These are phyloP conservation scores for Hololepta plana DNA, from an alignment of 2,888 invertebrate species.

Conservation along the genomic window DNA sequence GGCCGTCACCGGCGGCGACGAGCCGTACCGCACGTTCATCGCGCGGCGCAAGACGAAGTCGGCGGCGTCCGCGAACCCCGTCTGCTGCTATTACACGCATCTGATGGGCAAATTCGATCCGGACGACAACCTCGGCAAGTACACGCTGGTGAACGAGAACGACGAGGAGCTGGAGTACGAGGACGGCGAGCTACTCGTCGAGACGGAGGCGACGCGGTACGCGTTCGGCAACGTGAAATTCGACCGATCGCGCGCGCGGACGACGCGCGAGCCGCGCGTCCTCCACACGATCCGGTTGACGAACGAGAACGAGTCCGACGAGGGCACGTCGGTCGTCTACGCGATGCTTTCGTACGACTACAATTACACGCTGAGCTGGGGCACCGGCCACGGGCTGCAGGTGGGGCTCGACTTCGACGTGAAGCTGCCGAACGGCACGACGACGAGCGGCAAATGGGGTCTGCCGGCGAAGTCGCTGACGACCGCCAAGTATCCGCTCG, in stretches of 20 bases:
- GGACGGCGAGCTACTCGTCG: conserved; percentile 59
- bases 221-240: conserved; percentile 37
- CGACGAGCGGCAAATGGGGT: conserved; percentile 46
- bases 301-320: conserved; percentile 22
- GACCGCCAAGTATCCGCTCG: conserved; percentile 39
- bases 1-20: conserved; percentile 40
- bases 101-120: conserved; percentile 55
- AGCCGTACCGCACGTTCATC: conserved; percentile 18
- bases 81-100: conserved; percentile 29
- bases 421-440: conserved; percentile 36
- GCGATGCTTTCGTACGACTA: conserved; percentile 57
- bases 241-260: conserved; percentile 24
- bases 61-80: conserved; percentile 12
- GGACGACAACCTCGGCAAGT: conserved; percentile 42
- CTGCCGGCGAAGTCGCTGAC: conserved; percentile 30
- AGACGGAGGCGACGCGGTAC: conserved; percentile 62
- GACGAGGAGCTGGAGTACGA: conserved; percentile 36
- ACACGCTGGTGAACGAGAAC: conserved; percentile 46
- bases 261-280: conserved; percentile 17
- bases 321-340: conserved; percentile 41
- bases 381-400: conserved; percentile 54
- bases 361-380: conserved; percentile 59
- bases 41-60: conserved; percentile 15
- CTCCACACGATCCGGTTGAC: conserved; percentile 27
- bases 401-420: conserved; percentile 51